These are phyloP conservation scores for Yponomeuta plumbellus DNA, from an alignment of 2,888 invertebrate species.

Conservation along the genomic window DNA sequence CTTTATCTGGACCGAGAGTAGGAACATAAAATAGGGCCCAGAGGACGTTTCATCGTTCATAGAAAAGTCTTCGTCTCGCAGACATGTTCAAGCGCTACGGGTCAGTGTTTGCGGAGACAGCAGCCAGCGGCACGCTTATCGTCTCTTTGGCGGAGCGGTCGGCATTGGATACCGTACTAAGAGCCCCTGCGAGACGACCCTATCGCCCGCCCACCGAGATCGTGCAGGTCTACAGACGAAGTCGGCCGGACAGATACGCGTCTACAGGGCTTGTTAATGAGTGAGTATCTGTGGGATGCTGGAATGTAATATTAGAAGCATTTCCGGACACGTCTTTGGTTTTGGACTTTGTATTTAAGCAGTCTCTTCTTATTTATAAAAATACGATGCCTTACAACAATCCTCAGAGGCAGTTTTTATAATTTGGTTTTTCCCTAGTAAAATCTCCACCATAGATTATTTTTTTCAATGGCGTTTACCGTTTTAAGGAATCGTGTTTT, in stretches of 20 bases:
- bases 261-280: constrained; percentile 89
- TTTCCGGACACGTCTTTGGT: no score
- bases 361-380: no score
- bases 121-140: constrained; percentile 82
- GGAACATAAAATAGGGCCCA: background rate
- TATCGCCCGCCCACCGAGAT: constrained; percentile 90
- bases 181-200: constrained; percentile 83
- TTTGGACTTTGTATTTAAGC: no score
- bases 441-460: no score
- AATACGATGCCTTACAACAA: no score
- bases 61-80: constrained; percentile 65
- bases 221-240: constrained; percentile 83
- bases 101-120: constrained; percentile 85
- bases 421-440: no score
- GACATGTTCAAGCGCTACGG: constrained; percentile 86
- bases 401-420: no score
- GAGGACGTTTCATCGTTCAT: constrained; percentile 31
- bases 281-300: constrained; percentile 68
- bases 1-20: no score
- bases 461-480: no score
- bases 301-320: background rate
- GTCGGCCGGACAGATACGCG: constrained; percentile 86
- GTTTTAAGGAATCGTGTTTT: no score
- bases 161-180: constrained; percentile 86
- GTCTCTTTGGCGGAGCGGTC: constrained; percentile 82